A percentile compares a stretch with the other conserved stretches of the same genome.
Conservation (phyloP, 2,888 invertebrate genomes). For the Crossocerus cetratus region DNA sequence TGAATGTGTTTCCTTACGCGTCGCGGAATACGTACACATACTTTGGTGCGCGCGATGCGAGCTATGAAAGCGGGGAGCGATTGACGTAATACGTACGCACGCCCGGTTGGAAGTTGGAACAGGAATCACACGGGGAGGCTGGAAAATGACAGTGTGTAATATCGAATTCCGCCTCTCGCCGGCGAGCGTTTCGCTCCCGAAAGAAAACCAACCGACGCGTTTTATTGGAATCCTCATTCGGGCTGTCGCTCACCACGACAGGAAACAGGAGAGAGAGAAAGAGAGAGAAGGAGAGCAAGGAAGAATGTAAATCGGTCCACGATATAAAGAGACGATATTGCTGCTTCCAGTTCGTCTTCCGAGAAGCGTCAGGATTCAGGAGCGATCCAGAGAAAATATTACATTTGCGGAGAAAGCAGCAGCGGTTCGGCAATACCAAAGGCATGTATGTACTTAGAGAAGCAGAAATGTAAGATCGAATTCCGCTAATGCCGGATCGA, state of each 20-base stretch:
- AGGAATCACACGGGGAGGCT: conserved; percentile 60
- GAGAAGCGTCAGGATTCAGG: too few species aligned
- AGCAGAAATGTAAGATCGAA: too few species aligned
- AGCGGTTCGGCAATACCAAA: too few species aligned
- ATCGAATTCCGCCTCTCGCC: conserved; percentile 68
- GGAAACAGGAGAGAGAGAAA: too few species aligned
- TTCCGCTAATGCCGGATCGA: too few species aligned
- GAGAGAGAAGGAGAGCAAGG: conserved; percentile 20
- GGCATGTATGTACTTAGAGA: too few species aligned
- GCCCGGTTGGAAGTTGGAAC: conserved; percentile 8
- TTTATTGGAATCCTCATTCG: conserved; percentile 68
- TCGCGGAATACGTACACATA: not conserved
- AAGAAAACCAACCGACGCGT: conserved; percentile 55
- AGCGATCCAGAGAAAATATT: too few species aligned
- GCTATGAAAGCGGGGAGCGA: conserved; percentile 41
- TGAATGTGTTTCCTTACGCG: not conserved
- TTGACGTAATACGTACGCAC: conserved; percentile 21
- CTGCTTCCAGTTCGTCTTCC: too few species aligned
- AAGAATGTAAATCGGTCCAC: conserved; percentile 66
- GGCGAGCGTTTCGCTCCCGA: conserved; percentile 32
- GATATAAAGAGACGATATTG: conserved; percentile 4
- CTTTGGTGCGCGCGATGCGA: conserved; percentile 16
- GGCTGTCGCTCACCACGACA: conserved; percentile 33
- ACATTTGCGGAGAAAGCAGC: too few species aligned
- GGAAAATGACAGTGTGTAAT: conserved; percentile 68